These are phyloP conservation scores for Apis laboriosa DNA, from an alignment of 1,140 invertebrate genomes.

Conservation along the genomic window DNA sequence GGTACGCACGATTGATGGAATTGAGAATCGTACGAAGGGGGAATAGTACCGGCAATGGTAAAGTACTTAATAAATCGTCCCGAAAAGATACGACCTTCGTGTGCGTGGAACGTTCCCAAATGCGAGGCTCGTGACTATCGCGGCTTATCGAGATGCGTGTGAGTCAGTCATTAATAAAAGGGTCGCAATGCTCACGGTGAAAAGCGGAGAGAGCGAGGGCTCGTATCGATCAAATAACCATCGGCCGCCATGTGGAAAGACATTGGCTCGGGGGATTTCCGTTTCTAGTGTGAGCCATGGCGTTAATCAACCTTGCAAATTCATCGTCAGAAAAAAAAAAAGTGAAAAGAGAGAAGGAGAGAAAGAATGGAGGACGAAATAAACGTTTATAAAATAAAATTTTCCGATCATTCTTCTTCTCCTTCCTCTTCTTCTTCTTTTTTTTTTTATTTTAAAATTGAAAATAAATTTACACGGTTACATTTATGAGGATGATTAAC, in stretches of 20 bases:
- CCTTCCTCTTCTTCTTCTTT: too few relatives aligned
- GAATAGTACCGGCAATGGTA: background rate
- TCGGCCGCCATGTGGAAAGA: conserved; percentile 58
- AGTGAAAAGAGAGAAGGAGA: too few relatives aligned
- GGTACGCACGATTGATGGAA: background rate
- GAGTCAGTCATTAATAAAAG: conserved; percentile 67
- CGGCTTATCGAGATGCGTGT: conserved; percentile 64
- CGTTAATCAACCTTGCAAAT: background rate
- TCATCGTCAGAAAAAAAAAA: background rate
- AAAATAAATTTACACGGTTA: too few relatives aligned
- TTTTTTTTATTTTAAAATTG: too few relatives aligned
- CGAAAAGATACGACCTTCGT: conserved; percentile 31
- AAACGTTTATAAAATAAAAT: background rate
- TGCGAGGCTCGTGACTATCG: conserved; percentile 56
- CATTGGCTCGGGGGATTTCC: conserved; percentile 44
- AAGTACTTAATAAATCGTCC: conserved; percentile 27
- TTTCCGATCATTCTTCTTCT: too few relatives aligned
- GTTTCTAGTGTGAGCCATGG: conserved; percentile 7
- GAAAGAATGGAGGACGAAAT: background rate
- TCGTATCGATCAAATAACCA: conserved; percentile 72
- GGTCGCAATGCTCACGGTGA: conserved; percentile 51
- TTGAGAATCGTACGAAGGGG: background rate
- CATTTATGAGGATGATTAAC: background rate
- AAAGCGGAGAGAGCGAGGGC: conserved; percentile 55
- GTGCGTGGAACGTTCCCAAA: conserved; percentile 37